Base-by-base conservation (phyloP, 2,797 vertebrate genomes). In the Esox lucius region DNA sequence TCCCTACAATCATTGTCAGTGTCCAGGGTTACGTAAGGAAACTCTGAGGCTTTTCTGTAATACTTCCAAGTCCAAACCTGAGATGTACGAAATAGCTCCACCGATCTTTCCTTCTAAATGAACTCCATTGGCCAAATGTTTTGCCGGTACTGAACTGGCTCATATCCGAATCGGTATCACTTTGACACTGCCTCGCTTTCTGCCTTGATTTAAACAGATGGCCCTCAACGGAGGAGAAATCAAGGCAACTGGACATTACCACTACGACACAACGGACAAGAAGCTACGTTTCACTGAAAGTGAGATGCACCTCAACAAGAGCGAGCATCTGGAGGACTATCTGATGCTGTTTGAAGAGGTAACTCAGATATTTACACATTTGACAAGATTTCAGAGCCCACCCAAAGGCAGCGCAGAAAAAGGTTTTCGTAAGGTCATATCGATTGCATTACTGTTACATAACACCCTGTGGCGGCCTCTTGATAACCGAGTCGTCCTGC, bases 331-430 rank as follows among this genome's bases (percentile, higher is more conserved):
- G 88, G 93, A 94, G 88, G 93, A 94, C 70, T 79, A 94, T 49
- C 87, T 94, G 81, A 85, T 94, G 84, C 80, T 93, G 67, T 94
- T 94, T 51, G 85, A 93, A 2, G 90, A 94, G 89, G 93, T 94
- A 87, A 84, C 11, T 9, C 19, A 53, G 68, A 3, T 49, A 1
- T 39, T 62, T 24, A 2, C 11, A 53, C 49, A 19, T n/a, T 8
- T 68, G 65, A 11, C 46, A 48, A 48, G 15, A 53, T 33, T 16
- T 70, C 59, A 24, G 11, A 5, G 22, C 49, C 17, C 5, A 17
- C 15, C 62, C 62, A 16, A 16, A 70, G 24, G 24, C 16, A 16
- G 24, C 26, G 42, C 42, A 69, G 69, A 53, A 33, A 4, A 19
- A 35, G 11, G 48, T 42, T 17, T 56, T 56, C n/a, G 28, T 65